A percentile compares a stretch with the other conserved stretches of the same genome.
Evolutionary conservation across 2,113 vertebrate species (phyloP).

Genomic region (Ammodramus savannarum): DNA sequence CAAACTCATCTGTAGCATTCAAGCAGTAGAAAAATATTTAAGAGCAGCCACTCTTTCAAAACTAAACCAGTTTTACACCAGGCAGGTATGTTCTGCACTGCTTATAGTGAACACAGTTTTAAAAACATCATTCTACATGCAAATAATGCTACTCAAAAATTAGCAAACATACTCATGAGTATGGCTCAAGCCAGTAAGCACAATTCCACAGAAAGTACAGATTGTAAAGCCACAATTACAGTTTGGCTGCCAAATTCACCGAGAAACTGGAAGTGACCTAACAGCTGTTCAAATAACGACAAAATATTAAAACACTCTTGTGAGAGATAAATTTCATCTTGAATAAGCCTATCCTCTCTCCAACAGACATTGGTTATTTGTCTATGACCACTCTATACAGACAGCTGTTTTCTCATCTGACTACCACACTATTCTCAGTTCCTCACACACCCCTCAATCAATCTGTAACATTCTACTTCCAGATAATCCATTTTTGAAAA

Average conservation of each 20-base stretch:
- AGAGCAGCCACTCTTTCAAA: not conserved
- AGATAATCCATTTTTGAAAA: not conserved
- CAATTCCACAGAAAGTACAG: not conserved
- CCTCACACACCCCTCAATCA: slow-evolving; percentile 22
- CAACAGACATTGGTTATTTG: slow-evolving; percentile 59
- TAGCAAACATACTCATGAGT: not conserved
- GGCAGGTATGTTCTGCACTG: not conserved
- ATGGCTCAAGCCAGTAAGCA: slow-evolving; percentile 6
- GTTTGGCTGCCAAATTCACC: slow-evolving; percentile 57
- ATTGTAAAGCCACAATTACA: slow-evolving; percentile 39
- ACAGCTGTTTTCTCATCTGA: slow-evolving; percentile 64
- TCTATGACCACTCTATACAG: slow-evolving; percentile 39
- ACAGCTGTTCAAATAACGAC: slow-evolving; percentile 75
- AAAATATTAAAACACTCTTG: slow-evolving; percentile 66
- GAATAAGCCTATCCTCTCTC: slow-evolving; percentile 51
- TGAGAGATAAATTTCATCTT: slow-evolving; percentile 65
- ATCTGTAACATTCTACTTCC: not conserved
- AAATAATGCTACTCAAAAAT: not conserved
- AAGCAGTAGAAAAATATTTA: not conserved
- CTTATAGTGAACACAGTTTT: rapidly evolving
- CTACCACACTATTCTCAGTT: slow-evolving; percentile 25
- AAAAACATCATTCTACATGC: not conserved
- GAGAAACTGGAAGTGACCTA: slow-evolving; percentile 67
- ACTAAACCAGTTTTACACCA: rapidly evolving
- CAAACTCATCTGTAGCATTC: not conserved